Evolutionary conservation across 2,888 invertebrate species (phyloP).

Genomic region (Stegophylla sp.): DNA sequence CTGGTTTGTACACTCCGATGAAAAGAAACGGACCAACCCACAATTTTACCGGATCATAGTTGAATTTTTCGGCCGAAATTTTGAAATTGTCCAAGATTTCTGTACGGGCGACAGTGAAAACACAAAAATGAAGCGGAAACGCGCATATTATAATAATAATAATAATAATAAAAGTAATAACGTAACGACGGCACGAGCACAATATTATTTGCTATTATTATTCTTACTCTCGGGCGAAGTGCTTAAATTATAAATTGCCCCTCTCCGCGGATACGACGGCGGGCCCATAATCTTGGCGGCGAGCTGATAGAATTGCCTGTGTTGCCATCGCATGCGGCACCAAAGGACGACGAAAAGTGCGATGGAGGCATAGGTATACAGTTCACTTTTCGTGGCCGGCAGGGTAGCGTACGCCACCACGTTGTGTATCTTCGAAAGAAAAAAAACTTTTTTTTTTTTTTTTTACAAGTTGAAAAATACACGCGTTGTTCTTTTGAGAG

Average conservation of each 20-base stretch:
- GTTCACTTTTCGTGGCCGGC: slow-evolving; percentile 16
- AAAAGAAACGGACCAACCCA: slow-evolving; percentile 60
- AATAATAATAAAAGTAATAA: no score
- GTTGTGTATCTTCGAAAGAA: slow-evolving; percentile 1
- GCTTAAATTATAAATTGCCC: slow-evolving; percentile 76
- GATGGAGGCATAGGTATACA: slow-evolving; percentile 17
- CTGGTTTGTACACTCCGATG: slow-evolving; percentile 60
- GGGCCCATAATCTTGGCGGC: slow-evolving; percentile 78
- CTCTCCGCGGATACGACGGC: slow-evolving; percentile 74
- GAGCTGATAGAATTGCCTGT: slow-evolving; percentile 69
- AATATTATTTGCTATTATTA: no score
- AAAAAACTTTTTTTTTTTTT: not conserved
- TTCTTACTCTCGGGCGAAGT: slow-evolving; percentile 68
- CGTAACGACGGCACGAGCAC: no score
- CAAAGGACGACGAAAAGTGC: slow-evolving; percentile 9
- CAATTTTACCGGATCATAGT: slow-evolving; percentile 60
- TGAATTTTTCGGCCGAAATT: slow-evolving; percentile 34
- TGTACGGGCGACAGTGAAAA: not conserved
- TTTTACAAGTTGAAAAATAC: not conserved
- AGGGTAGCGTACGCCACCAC: not conserved
- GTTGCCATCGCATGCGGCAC: slow-evolving; percentile 47
- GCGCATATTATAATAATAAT: not conserved
- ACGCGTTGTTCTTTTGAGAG: not conserved
- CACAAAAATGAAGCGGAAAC: not conserved
- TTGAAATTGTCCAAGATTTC: slow-evolving; percentile 60